Base-by-base conservation (phyloP, 2,797 vertebrate species). In the Artibeus lituratus region DNA sequence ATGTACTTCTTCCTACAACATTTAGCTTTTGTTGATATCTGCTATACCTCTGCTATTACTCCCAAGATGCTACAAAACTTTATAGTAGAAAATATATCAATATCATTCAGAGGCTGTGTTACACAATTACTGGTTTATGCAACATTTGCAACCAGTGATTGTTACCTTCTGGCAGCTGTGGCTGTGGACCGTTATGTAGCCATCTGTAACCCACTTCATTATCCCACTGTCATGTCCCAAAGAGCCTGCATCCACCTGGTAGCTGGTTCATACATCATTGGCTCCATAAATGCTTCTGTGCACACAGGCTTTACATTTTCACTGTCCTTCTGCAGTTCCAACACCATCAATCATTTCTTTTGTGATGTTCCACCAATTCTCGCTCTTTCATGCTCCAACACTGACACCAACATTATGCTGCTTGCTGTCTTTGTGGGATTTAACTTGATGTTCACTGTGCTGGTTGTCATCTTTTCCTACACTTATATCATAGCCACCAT, bases 1-100 rank as follows among this genome's bases (percentile, higher is more conserved):
- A 97, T 97, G 94, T 96, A 96, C 93, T 96, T 96, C 82, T 97
- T 98, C 35, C 53, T 97, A 47, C 74, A 95, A 37, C 88, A 97
- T 76, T 53, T 98, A 59, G 96, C 96, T 44, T 96, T 97, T 74
- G 90, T 97, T 74, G 96, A 96, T 5, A 74, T 95, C 62, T 97
- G 94, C 37, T 97, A 93, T 44, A 93, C 92, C 21, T 97, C 96
- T 2, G 82, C 96, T 37, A 77, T 97, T 65, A 96, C 96, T 42
- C 96, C 96, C 21, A 97, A 97, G 55, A 94, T 97, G 95, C 69
- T 97, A 15, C 69, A 93, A 21, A 95, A 84, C 65, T 95, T 97
- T 42, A 18, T 88, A 44, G 39, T 29, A 37, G 44, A 55, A 72
- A 67, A 94, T 29, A 95, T 55, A 12, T 95, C 80, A 10, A 95